Conservation (phyloP, 2,888 invertebrate species). For the Drosophila picticornis region DNA sequence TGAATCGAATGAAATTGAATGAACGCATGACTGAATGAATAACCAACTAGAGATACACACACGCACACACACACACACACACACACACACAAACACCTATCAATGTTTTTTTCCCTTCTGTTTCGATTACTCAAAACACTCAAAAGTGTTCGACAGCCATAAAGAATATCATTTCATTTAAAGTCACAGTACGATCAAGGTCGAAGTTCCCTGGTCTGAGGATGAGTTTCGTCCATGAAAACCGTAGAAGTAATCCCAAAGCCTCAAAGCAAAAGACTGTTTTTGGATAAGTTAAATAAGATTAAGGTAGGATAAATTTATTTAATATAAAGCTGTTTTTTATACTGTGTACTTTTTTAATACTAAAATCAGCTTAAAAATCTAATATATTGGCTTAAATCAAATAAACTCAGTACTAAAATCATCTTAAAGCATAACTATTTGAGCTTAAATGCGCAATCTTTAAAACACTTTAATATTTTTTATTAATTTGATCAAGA, state of each 20-base stretch:
- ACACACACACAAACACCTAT: neutral
- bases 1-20: conserved; percentile 25
- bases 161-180: conserved; percentile 8
- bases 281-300: neutral
- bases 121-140: conserved; percentile 6
- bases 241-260: neutral
- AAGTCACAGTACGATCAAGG: neutral
- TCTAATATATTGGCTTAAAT: neutral
- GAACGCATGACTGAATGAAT: conserved; percentile 32
- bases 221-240: neutral
- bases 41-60: neutral
- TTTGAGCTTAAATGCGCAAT: neutral
- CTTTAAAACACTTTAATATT: neutral
- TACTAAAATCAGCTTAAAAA: neutral
- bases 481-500: neutral
- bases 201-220: neutral
- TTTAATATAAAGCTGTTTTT: neutral
- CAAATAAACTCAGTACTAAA: neutral
- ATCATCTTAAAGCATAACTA: neutral
- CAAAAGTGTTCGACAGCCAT: conserved; percentile 20
- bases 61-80: neutral
- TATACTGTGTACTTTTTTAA: neutral
- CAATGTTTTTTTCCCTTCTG: neutral
- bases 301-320: neutral
- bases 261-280: neutral